Conservation (phyloP, 2,888 invertebrate genomes). For the Noctua janthina region DNA sequence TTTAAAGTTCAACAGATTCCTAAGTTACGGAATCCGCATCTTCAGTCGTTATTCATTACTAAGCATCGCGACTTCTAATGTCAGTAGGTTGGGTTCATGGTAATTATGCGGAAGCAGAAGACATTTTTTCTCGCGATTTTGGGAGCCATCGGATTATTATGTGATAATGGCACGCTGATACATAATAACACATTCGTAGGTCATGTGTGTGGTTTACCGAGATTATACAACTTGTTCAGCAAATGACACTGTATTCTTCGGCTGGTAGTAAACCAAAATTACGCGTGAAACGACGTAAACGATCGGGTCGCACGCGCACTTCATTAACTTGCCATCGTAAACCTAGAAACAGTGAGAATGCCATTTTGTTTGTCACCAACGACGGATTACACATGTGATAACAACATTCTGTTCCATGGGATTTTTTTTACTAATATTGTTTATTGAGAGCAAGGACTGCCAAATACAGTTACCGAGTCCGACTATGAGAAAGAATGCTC, state of each 20-base stretch:
- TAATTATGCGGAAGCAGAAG: not conserved
- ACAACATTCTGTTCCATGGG: slow-evolving; percentile 61
- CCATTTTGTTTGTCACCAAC: slow-evolving; percentile 52
- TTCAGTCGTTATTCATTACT: not conserved
- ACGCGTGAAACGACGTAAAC: slow-evolving; percentile 48
- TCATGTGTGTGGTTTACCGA: slow-evolving; percentile 24
- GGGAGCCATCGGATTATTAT: not conserved
- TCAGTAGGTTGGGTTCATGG: not conserved
- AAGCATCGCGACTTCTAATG: slow-evolving; percentile 4
- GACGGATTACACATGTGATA: slow-evolving; percentile 59
- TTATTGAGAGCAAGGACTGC: slow-evolving; percentile 65
- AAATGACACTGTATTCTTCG: slow-evolving; percentile 56
- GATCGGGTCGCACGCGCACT: slow-evolving; percentile 59
- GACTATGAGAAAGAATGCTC: slow-evolving; percentile 64
- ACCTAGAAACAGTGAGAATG: slow-evolving; percentile 66
- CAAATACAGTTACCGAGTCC: slow-evolving; percentile 51
- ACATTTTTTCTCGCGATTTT: not conserved
- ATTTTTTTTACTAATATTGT: slow-evolving; percentile 58
- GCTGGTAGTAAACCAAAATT: slow-evolving; percentile 59
- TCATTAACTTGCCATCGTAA: slow-evolving; percentile 60
- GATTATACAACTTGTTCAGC: slow-evolving; percentile 49
- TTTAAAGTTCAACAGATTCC: slow-evolving; percentile 12
- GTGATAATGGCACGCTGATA: slow-evolving; percentile 14
- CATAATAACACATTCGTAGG: slow-evolving; percentile 1
- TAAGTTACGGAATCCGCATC: slow-evolving; percentile 9